Percentiles rank a stretch among this genome's conserved stretches.
Evolutionary conservation across 64 coral and sea anemone species (phyloP).

Genomic region (Porites lutea): DNA sequence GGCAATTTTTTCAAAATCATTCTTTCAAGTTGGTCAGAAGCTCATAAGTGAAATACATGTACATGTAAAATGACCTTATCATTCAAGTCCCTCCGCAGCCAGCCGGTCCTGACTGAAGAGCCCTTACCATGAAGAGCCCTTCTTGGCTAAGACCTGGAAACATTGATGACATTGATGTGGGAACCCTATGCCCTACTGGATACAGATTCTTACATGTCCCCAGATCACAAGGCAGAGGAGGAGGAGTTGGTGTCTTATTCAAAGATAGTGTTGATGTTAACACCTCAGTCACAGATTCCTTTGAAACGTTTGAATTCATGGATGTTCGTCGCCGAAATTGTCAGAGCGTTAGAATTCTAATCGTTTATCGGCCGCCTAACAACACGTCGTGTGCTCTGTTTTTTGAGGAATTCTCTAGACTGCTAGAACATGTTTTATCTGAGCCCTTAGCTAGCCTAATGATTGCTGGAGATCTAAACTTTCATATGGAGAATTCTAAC

Average conservation of each 20-base stretch:
- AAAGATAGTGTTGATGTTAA: constrained; percentile 14
- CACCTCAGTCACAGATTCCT: neutral
- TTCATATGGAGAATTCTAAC: neutral
- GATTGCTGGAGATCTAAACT: neutral
- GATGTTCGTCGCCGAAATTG: neutral
- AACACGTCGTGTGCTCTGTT: neutral
- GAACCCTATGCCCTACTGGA: no score
- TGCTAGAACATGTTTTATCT: neutral
- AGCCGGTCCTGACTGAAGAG: no score
- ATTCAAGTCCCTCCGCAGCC: no score
- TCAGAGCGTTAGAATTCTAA: neutral
- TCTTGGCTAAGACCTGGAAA: no score
- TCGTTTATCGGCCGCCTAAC: neutral
- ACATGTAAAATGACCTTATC: no score
- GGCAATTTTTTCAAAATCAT: no score
- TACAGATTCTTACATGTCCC: no score
- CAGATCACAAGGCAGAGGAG: constrained; percentile 10
- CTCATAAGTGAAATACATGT: no score
- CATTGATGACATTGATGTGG: no score
- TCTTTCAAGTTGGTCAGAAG: no score
- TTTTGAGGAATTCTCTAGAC: neutral
- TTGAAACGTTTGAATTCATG: constrained; percentile 18
- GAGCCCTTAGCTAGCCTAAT: neutral
- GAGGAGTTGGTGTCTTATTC: constrained; percentile 41
- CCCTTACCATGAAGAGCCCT: no score